These are phyloP conservation scores for Caenorhabditis inopinata DNA, from an alignment of 1,140 invertebrate species.

Conservation along the genomic window DNA sequence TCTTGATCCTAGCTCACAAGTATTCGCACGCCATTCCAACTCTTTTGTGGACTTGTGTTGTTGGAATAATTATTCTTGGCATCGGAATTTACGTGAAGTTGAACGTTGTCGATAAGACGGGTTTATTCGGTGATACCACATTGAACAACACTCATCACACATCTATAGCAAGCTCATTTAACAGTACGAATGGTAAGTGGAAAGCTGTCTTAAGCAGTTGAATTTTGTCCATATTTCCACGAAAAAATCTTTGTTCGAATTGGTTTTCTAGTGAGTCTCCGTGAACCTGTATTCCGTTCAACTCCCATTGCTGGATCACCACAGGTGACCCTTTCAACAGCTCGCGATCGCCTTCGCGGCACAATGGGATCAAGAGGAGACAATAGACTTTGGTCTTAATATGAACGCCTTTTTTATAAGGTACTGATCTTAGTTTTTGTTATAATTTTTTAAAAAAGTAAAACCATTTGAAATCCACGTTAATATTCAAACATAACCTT, in stretches of 20 bases:
- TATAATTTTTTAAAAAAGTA: no score
- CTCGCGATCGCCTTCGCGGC: not conserved
- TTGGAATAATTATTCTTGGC: no score
- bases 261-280: conserved; percentile 5
- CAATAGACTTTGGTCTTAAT: not conserved
- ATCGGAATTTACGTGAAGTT: no score
- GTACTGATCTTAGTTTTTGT: no score
- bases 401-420: no score
- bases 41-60: no score
- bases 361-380: conserved; percentile 4
- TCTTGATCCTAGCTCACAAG: conserved; percentile 5
- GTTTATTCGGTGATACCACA: not conserved
- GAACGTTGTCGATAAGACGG: not conserved
- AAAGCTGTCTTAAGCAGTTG: no score
- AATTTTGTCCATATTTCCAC: no score
- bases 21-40: conserved; percentile 18
- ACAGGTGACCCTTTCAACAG: not conserved
- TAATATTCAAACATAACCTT: no score
- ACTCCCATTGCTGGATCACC: not conserved
- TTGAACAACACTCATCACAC: not conserved
- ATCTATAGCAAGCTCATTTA: not conserved
- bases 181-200: not conserved
- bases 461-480: no score
- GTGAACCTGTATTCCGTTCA: not conserved
- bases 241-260: no score